Percentiles rank a stretch among this genome's conserved stretches.
These are phyloP conservation scores for Pristionchus arcanus DNA, from an alignment of 2,888 invertebrate genomes.

Conservation along the genomic window DNA sequence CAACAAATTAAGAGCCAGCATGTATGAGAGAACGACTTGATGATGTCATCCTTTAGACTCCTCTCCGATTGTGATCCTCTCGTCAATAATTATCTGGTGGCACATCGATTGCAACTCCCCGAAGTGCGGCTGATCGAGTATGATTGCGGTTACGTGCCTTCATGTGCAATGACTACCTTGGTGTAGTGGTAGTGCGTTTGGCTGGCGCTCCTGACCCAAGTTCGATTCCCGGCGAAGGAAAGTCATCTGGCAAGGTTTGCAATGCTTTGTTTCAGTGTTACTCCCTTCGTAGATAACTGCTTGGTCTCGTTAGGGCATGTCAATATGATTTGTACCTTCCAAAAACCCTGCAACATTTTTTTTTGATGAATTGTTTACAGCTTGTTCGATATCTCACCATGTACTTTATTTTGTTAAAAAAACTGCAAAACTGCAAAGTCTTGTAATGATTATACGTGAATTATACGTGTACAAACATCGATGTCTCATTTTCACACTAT, in stretches of 20 bases:
- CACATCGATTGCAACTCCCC: constrained; percentile 88
- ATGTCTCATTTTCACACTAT: constrained; percentile 98
- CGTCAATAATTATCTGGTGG: constrained; percentile 31
- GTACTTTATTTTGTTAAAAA: too few species aligned
- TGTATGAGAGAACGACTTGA: background rate
- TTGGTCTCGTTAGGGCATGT: constrained; percentile 50
- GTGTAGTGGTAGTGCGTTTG: constrained; percentile 51
- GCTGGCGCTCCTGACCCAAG: background rate
- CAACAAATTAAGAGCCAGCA: background rate
- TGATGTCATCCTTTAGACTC: background rate
- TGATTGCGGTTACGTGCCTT: constrained; percentile 88
- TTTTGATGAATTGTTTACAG: background rate
- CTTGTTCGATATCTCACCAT: background rate
- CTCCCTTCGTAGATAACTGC: constrained; percentile 51
- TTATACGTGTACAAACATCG: constrained; percentile 91
- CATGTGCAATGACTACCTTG: background rate
- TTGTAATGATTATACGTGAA: constrained; percentile 89
- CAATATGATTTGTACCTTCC: constrained; percentile 45
- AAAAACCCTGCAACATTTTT: constrained; percentile 39
- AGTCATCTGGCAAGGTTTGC: constrained; percentile 52
- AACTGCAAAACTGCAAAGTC: constrained; percentile 90
- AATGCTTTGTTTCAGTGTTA: constrained; percentile 44
- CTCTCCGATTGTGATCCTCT: constrained; percentile 48
- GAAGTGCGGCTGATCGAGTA: constrained; percentile 98
- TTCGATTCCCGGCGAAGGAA: constrained; percentile 55